Evolutionary conservation across 2,888 invertebrate species (phyloP), one percentile per base, ranked within the genome.

Genomic region (Cerastis rubricosa): DNA sequence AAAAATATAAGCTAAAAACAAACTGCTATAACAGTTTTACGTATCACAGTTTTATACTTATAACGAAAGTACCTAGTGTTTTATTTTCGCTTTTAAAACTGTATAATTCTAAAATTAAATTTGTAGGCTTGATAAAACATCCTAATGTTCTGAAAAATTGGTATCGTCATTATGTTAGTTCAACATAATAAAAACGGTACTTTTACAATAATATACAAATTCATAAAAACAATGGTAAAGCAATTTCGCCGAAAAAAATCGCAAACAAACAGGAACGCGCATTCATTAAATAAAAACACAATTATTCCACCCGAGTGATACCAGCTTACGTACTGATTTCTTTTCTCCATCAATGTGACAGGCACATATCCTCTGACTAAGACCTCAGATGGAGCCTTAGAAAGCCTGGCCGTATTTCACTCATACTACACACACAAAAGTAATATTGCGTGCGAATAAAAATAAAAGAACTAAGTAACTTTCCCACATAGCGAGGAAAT

Each of bases 401-500:
- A 76, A 78, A 86, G 65, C 79, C 75, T 61, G 68, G 65, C 78
- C 59, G 63, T 86, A 86, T 81, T 78, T 81, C 61, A 72, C 71
- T 66, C 74, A 76, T 81, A 85, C 84, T 73, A 74, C 68, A 78
- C 61, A 75, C 61, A 77, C 78, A 71, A 76, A 73, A 78, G 79
- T 82, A 83, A 74, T 79, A 83, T 76, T 80, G 67, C 79, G 45
- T 74, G 73, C 72, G 78, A 86, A 85, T 86, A 80, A 88, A 86
- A 90, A 91, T 85, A 89, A 89, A 89, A 89, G 86, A 89, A 87
- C 86, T 88, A 81, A 85, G 85, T 84, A 84, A 86, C 81, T 84
- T 89, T 88, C 88, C 88, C 86, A 84, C 88, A 88, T 87, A 83
- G 86, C 86, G 84, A 88, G 88, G 88, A 89, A 91, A 91, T 91